Evolutionary conservation across 2,113 vertebrate genomes (phyloP).

Genomic region (Diadophis punctatus): DNA sequence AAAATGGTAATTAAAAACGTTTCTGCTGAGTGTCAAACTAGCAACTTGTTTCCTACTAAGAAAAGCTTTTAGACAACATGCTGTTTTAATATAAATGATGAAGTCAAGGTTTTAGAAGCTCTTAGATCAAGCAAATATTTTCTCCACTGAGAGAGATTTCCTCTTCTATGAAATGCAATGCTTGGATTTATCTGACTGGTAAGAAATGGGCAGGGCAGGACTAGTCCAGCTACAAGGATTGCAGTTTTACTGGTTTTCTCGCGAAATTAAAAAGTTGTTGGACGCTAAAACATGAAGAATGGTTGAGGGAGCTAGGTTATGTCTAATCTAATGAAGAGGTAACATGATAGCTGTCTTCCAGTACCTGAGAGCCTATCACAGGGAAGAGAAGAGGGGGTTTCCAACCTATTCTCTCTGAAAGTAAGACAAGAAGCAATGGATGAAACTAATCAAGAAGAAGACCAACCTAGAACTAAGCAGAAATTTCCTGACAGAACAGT

Average conservation of each 20-base stretch:
- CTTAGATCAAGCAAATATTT: background rate
- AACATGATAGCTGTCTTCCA: background rate
- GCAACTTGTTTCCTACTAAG: background rate
- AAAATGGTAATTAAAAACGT: background rate
- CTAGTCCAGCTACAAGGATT: background rate
- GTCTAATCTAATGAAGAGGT: background rate
- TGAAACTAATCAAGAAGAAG: background rate
- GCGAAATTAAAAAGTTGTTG: background rate
- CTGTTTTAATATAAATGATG: background rate
- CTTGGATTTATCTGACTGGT: background rate
- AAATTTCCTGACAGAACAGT: background rate
- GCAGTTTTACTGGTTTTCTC: background rate
- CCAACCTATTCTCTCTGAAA: background rate
- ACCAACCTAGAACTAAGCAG: background rate
- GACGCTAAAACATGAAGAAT: background rate
- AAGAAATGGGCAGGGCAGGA: background rate
- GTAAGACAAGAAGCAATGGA: background rate
- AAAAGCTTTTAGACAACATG: background rate
- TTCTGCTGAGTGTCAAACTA: background rate
- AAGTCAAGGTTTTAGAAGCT: background rate
- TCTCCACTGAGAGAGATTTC: background rate
- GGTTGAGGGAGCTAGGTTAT: background rate
- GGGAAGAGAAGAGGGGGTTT: background rate
- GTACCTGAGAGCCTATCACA: background rate
- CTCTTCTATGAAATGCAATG: background rate